These are phyloP conservation scores for Drosophila novamexicana DNA, from an alignment of 1,140 invertebrate genomes.

Conservation along the genomic window DNA sequence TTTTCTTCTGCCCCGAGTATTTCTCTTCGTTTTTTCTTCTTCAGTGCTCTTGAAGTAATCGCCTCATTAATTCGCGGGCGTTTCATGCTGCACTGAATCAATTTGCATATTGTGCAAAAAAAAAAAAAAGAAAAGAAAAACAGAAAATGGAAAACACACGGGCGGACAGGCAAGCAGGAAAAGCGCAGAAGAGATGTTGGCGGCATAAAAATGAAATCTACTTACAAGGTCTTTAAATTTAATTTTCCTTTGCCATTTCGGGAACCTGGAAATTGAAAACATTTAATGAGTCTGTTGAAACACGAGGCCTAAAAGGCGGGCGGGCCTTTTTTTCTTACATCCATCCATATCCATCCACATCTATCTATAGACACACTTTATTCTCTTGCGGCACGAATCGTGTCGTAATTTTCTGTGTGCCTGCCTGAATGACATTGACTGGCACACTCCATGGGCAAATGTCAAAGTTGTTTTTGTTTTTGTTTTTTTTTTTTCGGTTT, in stretches of 20 bases:
- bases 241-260: constrained; percentile 59
- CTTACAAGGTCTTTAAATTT: constrained; percentile 81
- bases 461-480: constrained; percentile 55
- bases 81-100: constrained; percentile 81
- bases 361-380: constrained; percentile 33
- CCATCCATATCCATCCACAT: neutral
- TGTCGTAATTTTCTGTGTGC: constrained; percentile 63
- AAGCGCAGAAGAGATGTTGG: constrained; percentile 9
- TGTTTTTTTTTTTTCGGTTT: constrained; percentile 20
- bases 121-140: constrained; percentile 56
- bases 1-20: constrained; percentile 32
- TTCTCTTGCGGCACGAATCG: constrained; percentile 41
- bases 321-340: neutral
- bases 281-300: constrained; percentile 70
- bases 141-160: constrained; percentile 19
- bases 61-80: constrained; percentile 78
- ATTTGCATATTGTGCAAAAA: constrained; percentile 81
- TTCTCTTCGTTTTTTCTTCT: constrained; percentile 29
- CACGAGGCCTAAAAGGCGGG: constrained; percentile 15
- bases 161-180: constrained; percentile 1
- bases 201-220: constrained; percentile 63
- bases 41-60: constrained; percentile 69
- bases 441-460: constrained; percentile 66
- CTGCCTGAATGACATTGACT: constrained; percentile 56
- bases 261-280: constrained; percentile 65